Conservation (phyloP, 2,888 invertebrate genomes). For the Acrobeloides nanus region DNA sequence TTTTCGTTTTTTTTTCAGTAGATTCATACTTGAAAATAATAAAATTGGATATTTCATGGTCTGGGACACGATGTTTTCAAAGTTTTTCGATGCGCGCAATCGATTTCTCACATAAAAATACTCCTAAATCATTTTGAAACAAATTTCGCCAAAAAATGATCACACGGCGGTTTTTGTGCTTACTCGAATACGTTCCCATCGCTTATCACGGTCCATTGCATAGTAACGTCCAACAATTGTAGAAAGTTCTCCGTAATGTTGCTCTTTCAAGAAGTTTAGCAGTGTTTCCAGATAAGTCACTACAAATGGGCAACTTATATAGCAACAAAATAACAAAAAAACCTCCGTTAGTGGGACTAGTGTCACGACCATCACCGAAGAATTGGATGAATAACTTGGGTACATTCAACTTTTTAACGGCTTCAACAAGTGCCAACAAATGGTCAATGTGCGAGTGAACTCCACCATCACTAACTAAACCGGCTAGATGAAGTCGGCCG, state of each 20-base stretch:
- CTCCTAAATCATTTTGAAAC: no score
- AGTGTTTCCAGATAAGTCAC: conserved; percentile 50
- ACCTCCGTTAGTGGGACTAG: conserved; percentile 55
- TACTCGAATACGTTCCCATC: conserved; percentile 51
- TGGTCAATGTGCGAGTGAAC: conserved; percentile 58
- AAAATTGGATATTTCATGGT: no score
- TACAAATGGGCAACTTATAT: conserved; percentile 13
- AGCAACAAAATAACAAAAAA: neutral
- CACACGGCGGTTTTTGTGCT: no score
- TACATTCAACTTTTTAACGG: conserved; percentile 55
- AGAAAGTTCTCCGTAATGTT: conserved; percentile 53
- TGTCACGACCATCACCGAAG: conserved; percentile 56
- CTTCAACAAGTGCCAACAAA: conserved; percentile 55
- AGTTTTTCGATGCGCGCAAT: no score
- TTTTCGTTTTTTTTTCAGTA: no score
- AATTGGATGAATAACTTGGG: conserved; percentile 56
- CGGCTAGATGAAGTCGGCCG: conserved; percentile 56
- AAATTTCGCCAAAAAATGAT: no score
- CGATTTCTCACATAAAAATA: no score
- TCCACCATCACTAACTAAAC: conserved; percentile 55
- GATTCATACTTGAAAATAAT: no score
- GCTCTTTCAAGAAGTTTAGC: conserved; percentile 42
- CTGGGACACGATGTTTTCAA: no score
- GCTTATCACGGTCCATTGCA: conserved; percentile 57
- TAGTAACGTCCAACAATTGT: conserved; percentile 56